Evolutionary conservation across 2,113 vertebrate genomes (phyloP).

Genomic region (Gopherus evgoodei): DNA sequence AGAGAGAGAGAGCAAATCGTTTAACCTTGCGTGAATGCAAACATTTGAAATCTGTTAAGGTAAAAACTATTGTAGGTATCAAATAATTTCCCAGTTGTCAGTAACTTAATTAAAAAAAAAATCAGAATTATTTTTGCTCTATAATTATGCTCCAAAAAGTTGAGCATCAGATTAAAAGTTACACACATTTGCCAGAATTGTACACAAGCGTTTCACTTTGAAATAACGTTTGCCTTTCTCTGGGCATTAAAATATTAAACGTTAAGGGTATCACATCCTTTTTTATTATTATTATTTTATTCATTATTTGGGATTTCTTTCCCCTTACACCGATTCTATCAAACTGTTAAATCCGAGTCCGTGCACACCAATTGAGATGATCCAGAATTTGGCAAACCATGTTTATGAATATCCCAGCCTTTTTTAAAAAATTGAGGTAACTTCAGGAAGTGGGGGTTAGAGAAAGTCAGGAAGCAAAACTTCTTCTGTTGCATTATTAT

Average conservation of each 20-base stretch:
- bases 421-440: not conserved
- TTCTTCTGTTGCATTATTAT: not conserved
- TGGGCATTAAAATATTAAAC: not conserved
- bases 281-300: not conserved
- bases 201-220: not conserved
- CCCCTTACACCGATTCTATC: not conserved
- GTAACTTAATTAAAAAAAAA: conserved; percentile 70
- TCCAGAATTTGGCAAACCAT: not conserved
- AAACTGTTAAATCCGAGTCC: not conserved
- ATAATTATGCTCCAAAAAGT: not conserved
- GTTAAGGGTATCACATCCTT: not conserved
- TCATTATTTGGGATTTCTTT: not conserved
- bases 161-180: not conserved
- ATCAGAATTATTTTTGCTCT: conserved; percentile 49
- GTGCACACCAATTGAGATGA: not conserved
- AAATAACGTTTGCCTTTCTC: not conserved
- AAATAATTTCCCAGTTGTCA: conserved; percentile 80
- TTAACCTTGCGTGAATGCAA: conserved; percentile 70
- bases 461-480: not conserved
- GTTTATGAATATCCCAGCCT: not conserved
- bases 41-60: conserved; percentile 68
- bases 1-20: not conserved
- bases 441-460: accelerated
- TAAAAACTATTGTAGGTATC: conserved; percentile 71
- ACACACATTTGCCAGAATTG: not conserved